Evolutionary conservation across 2,797 vertebrate genomes (phyloP).

Genomic region (Acipenser oxyrinchus): DNA sequence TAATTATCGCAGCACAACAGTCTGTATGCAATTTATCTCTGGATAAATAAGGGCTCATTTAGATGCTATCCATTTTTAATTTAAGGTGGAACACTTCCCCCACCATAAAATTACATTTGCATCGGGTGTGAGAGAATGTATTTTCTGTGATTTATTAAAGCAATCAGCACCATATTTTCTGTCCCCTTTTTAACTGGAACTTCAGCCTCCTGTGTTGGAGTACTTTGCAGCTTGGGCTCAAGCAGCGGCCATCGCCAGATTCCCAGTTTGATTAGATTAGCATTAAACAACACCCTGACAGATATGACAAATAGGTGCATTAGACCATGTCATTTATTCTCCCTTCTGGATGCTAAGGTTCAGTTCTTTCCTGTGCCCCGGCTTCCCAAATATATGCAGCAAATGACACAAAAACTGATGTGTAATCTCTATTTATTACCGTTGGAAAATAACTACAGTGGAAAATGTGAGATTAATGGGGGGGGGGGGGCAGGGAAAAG

Average conservation of each 20-base stretch:
- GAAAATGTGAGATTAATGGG: conserved; percentile 45
- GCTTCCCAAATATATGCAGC: conserved; percentile 37
- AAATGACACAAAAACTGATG: conserved; percentile 46
- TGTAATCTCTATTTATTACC: conserved; percentile 51
- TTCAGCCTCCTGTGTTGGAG: conserved; percentile 24
- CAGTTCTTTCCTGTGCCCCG: conserved; percentile 38
- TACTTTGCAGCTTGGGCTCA: neutral
- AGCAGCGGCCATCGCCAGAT: conserved; percentile 54
- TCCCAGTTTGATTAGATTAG: conserved; percentile 80
- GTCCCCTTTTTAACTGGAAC: conserved; percentile 28
- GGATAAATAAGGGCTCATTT: conserved; percentile 9
- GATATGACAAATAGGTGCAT: conserved; percentile 85
- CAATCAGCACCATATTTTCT: conserved; percentile 59
- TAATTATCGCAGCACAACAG: conserved; percentile 63
- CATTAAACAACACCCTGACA: conserved; percentile 84
- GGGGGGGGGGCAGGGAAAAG: conserved; percentile 18
- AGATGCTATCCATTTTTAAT: conserved; percentile 17
- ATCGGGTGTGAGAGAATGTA: conserved; percentile 68
- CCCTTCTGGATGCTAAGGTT: conserved; percentile 36
- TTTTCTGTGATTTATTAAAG: conserved; percentile 71
- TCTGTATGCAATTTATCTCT: conserved; percentile 43
- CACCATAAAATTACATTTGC: conserved; percentile 71
- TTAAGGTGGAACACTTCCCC: conserved; percentile 14
- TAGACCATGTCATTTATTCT: conserved; percentile 74
- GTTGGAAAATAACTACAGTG: conserved; percentile 40